These are phyloP conservation scores for Actinopyga echinites DNA, from an alignment of 53 echinoderm and acorn worm species.

Conservation along the genomic window DNA sequence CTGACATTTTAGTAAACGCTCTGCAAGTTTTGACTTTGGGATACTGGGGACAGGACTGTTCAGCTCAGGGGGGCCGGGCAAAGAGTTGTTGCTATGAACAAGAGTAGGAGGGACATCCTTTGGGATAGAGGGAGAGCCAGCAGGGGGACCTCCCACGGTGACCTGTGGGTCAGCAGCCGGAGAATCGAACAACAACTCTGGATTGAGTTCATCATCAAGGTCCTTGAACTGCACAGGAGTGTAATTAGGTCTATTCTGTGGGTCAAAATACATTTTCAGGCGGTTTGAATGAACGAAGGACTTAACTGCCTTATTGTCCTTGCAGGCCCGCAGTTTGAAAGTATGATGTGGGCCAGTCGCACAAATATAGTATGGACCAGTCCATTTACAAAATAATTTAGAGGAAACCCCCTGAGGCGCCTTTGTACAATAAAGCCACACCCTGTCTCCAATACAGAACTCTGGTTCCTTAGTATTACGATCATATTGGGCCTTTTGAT, in stretches of 20 bases:
- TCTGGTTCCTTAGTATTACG: background rate
- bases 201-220: background rate
- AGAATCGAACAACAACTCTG: background rate
- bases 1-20: background rate
- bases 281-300: constrained; percentile 21
- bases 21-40: background rate
- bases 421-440: background rate
- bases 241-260: background rate
- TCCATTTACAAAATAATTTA: constrained; percentile 18
- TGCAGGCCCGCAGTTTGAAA: background rate
- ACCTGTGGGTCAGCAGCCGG: background rate
- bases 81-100: background rate
- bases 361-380: constrained; percentile 16
- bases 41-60: background rate
- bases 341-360: constrained; percentile 15
- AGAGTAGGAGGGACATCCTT: background rate
- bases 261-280: constrained; percentile 17
- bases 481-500: constrained; percentile 26
- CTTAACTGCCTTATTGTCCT: constrained; percentile 1
- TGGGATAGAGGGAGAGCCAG: background rate
- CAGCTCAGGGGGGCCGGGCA: background rate
- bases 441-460: constrained; percentile 27
- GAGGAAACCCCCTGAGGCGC: constrained; percentile 11
- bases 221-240: background rate
- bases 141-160: background rate